These are phyloP conservation scores for Pararge aegeria DNA, from an alignment of 1,140 invertebrate species.

Conservation along the genomic window DNA sequence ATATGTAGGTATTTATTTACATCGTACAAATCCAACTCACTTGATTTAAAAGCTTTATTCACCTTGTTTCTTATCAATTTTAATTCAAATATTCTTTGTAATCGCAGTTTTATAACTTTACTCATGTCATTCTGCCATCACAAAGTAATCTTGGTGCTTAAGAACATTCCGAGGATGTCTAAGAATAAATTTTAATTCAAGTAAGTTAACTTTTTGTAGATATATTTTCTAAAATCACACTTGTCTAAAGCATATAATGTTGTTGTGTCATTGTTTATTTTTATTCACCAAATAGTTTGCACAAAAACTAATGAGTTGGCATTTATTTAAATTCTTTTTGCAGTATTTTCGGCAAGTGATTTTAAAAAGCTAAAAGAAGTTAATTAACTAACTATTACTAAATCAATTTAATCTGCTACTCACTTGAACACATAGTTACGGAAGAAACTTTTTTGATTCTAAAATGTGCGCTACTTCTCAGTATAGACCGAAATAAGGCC, in stretches of 20 bases:
- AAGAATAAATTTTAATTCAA: too few species aligned
- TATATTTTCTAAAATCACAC: too few species aligned
- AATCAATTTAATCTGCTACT: conserved; percentile 4
- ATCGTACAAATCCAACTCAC: conserved; percentile 39
- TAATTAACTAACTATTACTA: neutral
- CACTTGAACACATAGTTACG: conserved; percentile 31
- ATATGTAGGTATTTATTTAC: conserved; percentile 7
- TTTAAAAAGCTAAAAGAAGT: too few species aligned
- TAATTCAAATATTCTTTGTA: conserved; percentile 3
- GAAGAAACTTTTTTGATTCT: conserved; percentile 19
- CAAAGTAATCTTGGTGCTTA: neutral
- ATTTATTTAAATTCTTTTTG: too few species aligned
- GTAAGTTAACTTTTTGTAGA: too few species aligned
- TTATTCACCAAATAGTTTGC: too few species aligned
- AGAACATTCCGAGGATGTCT: neutral
- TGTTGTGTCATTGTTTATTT: too few species aligned
- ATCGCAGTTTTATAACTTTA: conserved; percentile 6
- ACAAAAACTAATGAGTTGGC: neutral
- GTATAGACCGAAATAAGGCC: neutral
- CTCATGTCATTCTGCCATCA: conserved; percentile 5
- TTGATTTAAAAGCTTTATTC: conserved; percentile 12
- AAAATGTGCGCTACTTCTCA: conserved; percentile 9
- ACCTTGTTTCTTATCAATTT: conserved; percentile 15
- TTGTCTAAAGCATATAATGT: too few species aligned
- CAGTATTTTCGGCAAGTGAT: too few species aligned